Evolutionary conservation across 2,113 vertebrate genomes (phyloP).

Genomic region (Sterrhoptilus dennistouni): DNA sequence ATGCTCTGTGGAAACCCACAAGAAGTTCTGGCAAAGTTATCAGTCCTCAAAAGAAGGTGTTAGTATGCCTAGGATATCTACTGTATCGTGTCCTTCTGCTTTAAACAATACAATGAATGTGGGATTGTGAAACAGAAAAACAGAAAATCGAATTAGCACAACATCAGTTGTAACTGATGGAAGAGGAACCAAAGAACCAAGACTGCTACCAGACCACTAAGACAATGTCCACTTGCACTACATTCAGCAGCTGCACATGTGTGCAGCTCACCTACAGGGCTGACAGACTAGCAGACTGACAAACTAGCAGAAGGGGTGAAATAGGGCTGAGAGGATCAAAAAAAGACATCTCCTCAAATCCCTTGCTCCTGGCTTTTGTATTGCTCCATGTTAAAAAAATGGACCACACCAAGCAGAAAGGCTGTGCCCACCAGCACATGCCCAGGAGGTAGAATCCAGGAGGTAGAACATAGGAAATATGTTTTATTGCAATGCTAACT

Average conservation of each 20-base stretch:
- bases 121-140: background rate
- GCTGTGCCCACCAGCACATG: background rate
- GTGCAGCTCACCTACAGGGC: background rate
- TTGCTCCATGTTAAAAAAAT: background rate
- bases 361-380: background rate
- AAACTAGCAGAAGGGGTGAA: background rate
- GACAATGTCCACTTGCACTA: background rate
- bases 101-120: background rate
- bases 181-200: background rate
- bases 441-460: background rate
- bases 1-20: background rate
- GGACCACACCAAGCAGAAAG: background rate
- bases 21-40: background rate
- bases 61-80: background rate
- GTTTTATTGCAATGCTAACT: background rate
- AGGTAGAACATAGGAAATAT: background rate
- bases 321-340: background rate
- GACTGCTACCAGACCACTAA: background rate
- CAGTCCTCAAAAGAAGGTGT: background rate
- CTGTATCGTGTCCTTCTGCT: background rate
- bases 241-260: background rate
- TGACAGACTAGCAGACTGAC: too few species aligned
- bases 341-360: background rate
- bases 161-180: background rate
- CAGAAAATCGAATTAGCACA: rapidly evolving